Conservation (phyloP, 2,113 vertebrate genomes). For the Brachypteracias leptosomus region DNA sequence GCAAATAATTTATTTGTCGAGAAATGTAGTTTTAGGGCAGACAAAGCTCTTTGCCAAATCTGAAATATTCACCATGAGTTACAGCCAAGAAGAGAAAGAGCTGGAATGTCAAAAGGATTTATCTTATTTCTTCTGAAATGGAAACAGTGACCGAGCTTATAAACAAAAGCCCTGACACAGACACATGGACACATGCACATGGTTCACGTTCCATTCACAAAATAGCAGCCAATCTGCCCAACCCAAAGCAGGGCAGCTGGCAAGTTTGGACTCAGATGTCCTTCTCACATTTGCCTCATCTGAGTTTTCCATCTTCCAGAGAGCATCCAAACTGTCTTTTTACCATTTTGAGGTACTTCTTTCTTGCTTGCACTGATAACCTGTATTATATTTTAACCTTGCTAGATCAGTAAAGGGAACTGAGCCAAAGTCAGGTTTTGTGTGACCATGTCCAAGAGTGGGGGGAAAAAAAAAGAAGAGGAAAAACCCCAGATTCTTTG, state of each 20-base stretch:
- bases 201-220: not conserved
- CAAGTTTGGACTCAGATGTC: not conserved
- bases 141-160: not conserved
- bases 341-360: accelerated
- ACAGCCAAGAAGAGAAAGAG: constrained; percentile 24
- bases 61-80: not conserved
- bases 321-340: not conserved
- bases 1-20: not conserved
- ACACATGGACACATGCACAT: not conserved
- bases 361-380: not conserved
- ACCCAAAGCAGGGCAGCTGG: not conserved
- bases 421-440: not conserved
- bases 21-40: constrained; percentile 17
- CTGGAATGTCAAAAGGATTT: constrained; percentile 37
- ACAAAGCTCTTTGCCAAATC: constrained; percentile 9
- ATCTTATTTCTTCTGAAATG: constrained; percentile 56
- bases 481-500: not conserved
- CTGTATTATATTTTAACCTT: not conserved
- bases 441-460: not conserved
- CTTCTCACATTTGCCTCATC: not conserved
- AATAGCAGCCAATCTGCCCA: not conserved
- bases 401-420: not conserved
- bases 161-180: constrained; percentile 28
- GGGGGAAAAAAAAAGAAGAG: not conserved
- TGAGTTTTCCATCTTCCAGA: not conserved